Conservation (phyloP, 2,113 vertebrate genomes). For the Okapia johnstoni region DNA sequence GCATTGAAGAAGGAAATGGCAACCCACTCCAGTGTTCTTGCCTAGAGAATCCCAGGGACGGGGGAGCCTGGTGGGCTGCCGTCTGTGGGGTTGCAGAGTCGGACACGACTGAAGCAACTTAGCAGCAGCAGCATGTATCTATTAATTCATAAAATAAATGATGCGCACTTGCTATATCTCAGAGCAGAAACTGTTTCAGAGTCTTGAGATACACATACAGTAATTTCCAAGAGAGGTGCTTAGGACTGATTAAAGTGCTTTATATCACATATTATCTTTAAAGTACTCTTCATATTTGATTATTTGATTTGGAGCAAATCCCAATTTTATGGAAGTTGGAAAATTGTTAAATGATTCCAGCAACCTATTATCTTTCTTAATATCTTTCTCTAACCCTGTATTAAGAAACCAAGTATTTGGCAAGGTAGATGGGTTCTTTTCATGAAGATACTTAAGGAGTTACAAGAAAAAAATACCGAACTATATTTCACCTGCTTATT, state of each 20-base stretch:
- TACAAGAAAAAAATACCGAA: neutral
- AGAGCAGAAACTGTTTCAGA: neutral
- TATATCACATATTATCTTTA: neutral
- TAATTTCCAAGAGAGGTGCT: neutral
- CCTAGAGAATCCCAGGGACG: no score
- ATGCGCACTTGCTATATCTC: neutral
- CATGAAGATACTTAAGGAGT: neutral
- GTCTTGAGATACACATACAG: neutral
- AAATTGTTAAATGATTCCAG: neutral
- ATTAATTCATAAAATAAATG: neutral
- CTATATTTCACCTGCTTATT: neutral
- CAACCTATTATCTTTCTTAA: neutral
- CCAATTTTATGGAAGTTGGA: neutral
- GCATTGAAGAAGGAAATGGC: no score
- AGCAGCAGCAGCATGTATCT: neutral
- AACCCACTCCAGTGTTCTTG: no score
- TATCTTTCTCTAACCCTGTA: neutral
- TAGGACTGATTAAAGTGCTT: neutral
- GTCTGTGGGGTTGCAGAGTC: no score
- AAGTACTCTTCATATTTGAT: neutral
- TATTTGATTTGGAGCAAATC: neutral
- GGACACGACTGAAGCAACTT: no score
- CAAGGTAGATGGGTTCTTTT: neutral
- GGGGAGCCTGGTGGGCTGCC: no score
- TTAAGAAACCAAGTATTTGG: neutral